These are phyloP conservation scores for Miltochrista miniata DNA, from an alignment of 2,888 invertebrate species.

Conservation along the genomic window DNA sequence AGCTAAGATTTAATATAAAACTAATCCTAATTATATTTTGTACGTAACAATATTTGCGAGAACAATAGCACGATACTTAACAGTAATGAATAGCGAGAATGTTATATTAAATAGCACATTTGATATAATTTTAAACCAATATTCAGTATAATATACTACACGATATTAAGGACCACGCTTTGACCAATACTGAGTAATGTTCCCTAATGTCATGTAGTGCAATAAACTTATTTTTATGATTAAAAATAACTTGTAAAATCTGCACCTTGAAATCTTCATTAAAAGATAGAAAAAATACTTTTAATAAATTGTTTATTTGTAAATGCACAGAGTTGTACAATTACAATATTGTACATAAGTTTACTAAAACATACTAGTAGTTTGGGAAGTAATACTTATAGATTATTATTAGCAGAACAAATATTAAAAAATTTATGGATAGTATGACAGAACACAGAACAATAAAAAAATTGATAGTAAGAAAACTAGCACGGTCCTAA, in stretches of 20 bases:
- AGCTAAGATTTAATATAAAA: background rate
- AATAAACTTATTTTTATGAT: no score
- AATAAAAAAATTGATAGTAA: no score
- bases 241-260: background rate
- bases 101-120: conserved; percentile 10
- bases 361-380: no score
- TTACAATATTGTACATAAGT: no score
- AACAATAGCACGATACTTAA: conserved; percentile 22
- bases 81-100: conserved; percentile 14
- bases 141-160: background rate
- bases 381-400: no score
- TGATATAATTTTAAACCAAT: conserved; percentile 2
- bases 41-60: conserved; percentile 30
- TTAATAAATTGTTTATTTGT: no score
- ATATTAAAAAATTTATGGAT: no score
- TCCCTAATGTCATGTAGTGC: background rate
- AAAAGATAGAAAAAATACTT: background rate
- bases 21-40: conserved; percentile 17
- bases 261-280: background rate
- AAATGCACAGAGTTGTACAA: no score
- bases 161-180: background rate
- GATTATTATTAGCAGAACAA: no score
- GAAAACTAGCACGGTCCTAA: no score
- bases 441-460: no score
- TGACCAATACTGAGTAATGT: background rate